These are phyloP conservation scores for Phenganax subtilis DNA, from an alignment of 92 coral and sea anemone species.

Conservation along the genomic window DNA sequence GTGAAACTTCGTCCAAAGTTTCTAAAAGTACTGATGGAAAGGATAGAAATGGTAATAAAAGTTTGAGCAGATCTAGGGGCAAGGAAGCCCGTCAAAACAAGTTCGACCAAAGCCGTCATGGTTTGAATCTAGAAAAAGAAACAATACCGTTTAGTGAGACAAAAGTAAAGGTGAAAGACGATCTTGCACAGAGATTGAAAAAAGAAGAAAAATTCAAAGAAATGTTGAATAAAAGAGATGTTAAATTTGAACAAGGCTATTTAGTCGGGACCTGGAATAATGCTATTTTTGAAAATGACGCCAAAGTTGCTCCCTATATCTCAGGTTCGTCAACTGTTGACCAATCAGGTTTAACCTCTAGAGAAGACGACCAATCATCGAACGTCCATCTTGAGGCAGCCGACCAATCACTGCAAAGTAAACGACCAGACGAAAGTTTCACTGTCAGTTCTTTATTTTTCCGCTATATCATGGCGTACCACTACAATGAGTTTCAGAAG, in stretches of 20 bases:
- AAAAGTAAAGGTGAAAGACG: background rate
- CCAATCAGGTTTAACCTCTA: background rate
- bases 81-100: too few relatives aligned
- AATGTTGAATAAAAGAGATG: background rate
- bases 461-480: conserved; percentile 3
- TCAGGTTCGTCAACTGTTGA: too few relatives aligned
- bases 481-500: background rate
- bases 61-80: too few relatives aligned
- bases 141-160: background rate
- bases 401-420: background rate
- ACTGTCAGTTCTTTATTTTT: background rate
- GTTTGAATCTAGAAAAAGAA: too few relatives aligned
- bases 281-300: background rate
- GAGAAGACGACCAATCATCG: background rate
- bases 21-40: too few relatives aligned
- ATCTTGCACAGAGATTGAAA: background rate
- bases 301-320: too few relatives aligned
- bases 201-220: background rate
- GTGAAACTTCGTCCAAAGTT: too few relatives aligned
- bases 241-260: background rate
- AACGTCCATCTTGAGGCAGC: background rate
- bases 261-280: background rate
- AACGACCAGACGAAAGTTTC: background rate
- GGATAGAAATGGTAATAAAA: too few relatives aligned
- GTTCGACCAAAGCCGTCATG: too few relatives aligned